These are phyloP conservation scores for Gallinago stenura DNA, from an alignment of 2,797 vertebrate genomes.

Conservation along the genomic window DNA sequence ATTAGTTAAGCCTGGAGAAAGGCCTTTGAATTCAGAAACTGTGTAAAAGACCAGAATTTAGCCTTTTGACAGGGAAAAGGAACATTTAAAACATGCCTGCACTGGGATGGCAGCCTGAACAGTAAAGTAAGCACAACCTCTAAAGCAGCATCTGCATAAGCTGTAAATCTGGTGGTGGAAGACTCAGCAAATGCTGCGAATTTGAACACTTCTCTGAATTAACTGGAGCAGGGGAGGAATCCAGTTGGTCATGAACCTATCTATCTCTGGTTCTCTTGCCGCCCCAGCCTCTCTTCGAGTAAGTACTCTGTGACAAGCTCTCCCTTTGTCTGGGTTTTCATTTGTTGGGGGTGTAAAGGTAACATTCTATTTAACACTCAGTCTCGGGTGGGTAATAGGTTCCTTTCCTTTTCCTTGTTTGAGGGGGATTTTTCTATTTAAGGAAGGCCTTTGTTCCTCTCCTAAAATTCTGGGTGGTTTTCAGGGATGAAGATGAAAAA, in stretches of 20 bases:
- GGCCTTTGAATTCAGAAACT: neutral
- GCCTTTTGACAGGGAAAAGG: neutral
- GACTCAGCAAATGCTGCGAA: neutral
- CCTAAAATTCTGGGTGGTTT: neutral
- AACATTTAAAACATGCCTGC: neutral
- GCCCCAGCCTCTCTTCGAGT: neutral
- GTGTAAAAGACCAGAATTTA: neutral
- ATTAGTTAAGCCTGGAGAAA: neutral
- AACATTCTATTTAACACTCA: neutral
- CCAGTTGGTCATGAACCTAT: neutral
- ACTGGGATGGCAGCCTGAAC: neutral
- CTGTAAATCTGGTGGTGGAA: neutral
- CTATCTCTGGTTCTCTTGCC: neutral
- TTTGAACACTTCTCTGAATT: neutral
- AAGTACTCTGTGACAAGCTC: neutral
- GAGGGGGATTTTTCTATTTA: neutral
- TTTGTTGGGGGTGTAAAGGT: neutral
- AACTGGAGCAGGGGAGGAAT: neutral
- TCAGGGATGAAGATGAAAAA: neutral
- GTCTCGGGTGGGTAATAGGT: neutral
- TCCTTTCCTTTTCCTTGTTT: neutral
- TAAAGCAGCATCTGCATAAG: neutral
- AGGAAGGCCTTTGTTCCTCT: neutral
- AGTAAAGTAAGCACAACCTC: neutral
- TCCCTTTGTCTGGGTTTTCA: neutral